phyloP scores from a whole-genome alignment of 2,888 invertebrate genomes.

The Ormia ochracea region DNA sequence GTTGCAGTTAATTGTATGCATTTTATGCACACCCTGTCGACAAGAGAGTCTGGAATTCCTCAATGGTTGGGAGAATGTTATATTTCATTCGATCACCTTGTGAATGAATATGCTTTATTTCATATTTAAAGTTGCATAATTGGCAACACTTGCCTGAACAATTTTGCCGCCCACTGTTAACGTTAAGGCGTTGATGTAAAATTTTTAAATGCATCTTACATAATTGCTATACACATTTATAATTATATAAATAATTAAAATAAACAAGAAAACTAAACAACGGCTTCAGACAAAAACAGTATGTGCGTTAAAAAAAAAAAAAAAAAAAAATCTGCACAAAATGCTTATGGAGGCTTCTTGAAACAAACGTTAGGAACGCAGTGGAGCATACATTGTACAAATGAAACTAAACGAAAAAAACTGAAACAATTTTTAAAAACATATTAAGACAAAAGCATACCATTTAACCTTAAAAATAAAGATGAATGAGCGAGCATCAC shows the following conservation, averaged over 20 bases:
- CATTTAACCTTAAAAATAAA: slow-evolving; percentile 38
- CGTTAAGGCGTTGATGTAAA: neutral
- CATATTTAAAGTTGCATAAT: neutral
- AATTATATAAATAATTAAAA: slow-evolving; percentile 50
- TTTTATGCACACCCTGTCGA: too few relatives aligned
- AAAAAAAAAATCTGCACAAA: neutral
- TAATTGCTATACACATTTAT: slow-evolving; percentile 42
- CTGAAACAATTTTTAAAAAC: neutral
- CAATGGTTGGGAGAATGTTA: too few relatives aligned
- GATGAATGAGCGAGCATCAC: neutral
- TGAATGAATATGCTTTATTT: too few relatives aligned
- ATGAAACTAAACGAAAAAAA: slow-evolving; percentile 18
- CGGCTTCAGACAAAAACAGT: slow-evolving; percentile 29
- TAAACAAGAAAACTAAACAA: slow-evolving; percentile 23
- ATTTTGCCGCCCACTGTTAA: neutral
- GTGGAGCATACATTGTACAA: slow-evolving; percentile 39
- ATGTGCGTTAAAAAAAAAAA: too few relatives aligned
- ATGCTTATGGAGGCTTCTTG: neutral
- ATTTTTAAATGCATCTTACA: slow-evolving; percentile 32
- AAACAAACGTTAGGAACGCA: slow-evolving; percentile 31
- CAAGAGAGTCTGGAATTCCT: too few relatives aligned
- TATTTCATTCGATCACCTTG: too few relatives aligned
- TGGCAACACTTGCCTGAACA: neutral
- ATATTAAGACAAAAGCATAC: neutral
- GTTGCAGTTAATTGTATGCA: too few relatives aligned